These are phyloP conservation scores for Ceratina australensis DNA, from an alignment of 1,140 invertebrate species.

Conservation along the genomic window DNA sequence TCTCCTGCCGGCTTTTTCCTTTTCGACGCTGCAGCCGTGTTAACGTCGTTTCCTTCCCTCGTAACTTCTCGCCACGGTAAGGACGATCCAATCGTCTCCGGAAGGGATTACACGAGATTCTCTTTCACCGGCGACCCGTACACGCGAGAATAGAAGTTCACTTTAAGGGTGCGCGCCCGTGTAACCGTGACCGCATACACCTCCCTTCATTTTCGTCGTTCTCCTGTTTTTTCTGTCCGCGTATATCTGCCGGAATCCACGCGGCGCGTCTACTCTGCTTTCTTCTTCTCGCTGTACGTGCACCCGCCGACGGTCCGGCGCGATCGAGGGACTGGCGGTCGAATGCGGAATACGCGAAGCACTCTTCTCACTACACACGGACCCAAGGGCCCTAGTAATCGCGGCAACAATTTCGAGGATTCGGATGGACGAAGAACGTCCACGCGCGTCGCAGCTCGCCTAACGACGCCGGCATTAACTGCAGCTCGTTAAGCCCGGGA, in stretches of 20 bases:
- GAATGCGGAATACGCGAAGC: too few relatives aligned
- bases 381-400: background rate
- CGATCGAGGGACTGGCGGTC: too few relatives aligned
- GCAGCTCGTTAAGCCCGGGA: constrained; percentile 60
- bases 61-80: background rate
- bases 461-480: constrained; percentile 62
- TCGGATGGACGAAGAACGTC: constrained; percentile 3
- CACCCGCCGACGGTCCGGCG: too few relatives aligned
- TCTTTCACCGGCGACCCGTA: background rate
- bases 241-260: background rate
- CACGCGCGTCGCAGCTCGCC: constrained; percentile 21
- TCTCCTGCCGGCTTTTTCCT: background rate
- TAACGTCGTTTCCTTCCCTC: background rate
- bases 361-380: background rate
- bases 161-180: background rate
- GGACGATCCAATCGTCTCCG: constrained; percentile 11
- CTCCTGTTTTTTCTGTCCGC: too few relatives aligned
- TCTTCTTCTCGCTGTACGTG: background rate
- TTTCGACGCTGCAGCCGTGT: background rate
- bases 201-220: background rate
- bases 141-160: background rate
- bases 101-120: background rate
- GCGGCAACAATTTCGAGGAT: constrained; percentile 29
- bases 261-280: too few relatives aligned
- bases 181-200: background rate